Evolutionary conservation across 2,888 invertebrate genomes (phyloP).

Genomic region (Drosophila longiperda): DNA sequence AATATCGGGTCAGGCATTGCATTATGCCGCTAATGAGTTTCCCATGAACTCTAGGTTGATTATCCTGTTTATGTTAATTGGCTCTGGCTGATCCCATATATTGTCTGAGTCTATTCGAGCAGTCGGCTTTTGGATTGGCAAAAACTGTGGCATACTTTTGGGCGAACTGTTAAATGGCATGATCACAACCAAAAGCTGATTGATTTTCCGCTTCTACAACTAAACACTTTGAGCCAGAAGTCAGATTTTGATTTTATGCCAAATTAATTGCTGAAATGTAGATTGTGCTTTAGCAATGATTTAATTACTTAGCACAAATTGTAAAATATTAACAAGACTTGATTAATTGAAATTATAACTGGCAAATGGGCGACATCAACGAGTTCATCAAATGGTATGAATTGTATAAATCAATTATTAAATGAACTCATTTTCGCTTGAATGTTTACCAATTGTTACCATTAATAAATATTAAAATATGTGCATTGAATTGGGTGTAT

Average conservation of each 20-base stretch:
- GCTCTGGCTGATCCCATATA: slow-evolving; percentile 10
- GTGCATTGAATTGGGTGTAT: slow-evolving; percentile 20
- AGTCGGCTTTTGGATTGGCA: background rate
- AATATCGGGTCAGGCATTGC: slow-evolving; percentile 1
- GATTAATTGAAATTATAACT: background rate
- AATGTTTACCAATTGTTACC: slow-evolving; percentile 40
- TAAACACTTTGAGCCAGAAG: too few relatives aligned
- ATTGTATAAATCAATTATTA: slow-evolving; percentile 18
- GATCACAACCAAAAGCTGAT: slow-evolving; percentile 1
- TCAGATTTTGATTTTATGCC: background rate
- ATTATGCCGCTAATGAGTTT: slow-evolving; percentile 42
- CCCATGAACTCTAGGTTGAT: slow-evolving; percentile 29
- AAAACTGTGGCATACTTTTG: slow-evolving; percentile 35
- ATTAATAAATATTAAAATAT: slow-evolving; percentile 44
- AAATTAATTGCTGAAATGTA: background rate
- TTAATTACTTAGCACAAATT: background rate
- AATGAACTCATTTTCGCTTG: slow-evolving; percentile 42
- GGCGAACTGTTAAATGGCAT: background rate
- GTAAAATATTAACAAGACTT: background rate
- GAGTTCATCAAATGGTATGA: slow-evolving; percentile 20
- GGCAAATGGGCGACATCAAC: background rate
- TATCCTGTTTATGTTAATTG: slow-evolving; percentile 55
- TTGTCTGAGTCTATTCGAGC: slow-evolving; percentile 18
- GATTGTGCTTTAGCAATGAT: too few relatives aligned
- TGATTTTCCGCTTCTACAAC: background rate